Evolutionary conservation across 2,888 invertebrate genomes (phyloP).

Genomic region (Oligia latruncula): DNA sequence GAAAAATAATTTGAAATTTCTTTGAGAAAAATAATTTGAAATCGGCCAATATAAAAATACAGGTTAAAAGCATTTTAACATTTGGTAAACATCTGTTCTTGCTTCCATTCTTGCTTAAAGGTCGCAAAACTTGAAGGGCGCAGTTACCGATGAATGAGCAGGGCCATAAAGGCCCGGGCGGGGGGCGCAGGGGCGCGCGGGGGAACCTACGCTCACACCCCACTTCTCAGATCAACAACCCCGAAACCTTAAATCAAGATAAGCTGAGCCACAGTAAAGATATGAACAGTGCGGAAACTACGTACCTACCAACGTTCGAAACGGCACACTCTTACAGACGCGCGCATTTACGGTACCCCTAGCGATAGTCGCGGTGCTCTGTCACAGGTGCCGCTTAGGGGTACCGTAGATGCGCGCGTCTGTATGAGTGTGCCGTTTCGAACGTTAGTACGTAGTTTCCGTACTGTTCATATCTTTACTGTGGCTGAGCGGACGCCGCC

Average conservation of each 20-base stretch:
- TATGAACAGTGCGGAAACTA: too few relatives aligned
- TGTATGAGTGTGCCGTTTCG: too few relatives aligned
- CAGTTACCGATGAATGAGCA: constrained; percentile 82
- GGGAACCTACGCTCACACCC: constrained; percentile 70
- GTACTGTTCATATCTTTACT: too few relatives aligned
- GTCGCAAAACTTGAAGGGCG: constrained; percentile 85
- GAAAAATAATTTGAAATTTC: background rate
- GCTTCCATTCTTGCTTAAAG: constrained; percentile 80
- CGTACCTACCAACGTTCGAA: too few relatives aligned
- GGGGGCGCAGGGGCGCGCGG: constrained; percentile 64
- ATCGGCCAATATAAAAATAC: background rate
- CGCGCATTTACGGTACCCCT: too few relatives aligned
- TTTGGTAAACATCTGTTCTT: constrained; percentile 78
- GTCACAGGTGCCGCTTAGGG: too few relatives aligned
- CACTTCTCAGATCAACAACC: constrained; percentile 86
- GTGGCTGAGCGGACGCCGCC: constrained; percentile 71
- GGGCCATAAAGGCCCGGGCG: constrained; percentile 76
- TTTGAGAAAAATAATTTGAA: background rate
- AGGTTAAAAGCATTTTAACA: constrained; percentile 64
- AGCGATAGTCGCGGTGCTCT: too few relatives aligned
- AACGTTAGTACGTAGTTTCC: too few relatives aligned
- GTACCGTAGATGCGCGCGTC: too few relatives aligned
- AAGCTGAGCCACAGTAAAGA: constrained; percentile 69
- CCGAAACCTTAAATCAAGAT: constrained; percentile 86
- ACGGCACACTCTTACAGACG: too few relatives aligned